phyloP scores from a whole-genome alignment of 2,797 vertebrate species.

The Melanotaenia trifasciata region DNA sequence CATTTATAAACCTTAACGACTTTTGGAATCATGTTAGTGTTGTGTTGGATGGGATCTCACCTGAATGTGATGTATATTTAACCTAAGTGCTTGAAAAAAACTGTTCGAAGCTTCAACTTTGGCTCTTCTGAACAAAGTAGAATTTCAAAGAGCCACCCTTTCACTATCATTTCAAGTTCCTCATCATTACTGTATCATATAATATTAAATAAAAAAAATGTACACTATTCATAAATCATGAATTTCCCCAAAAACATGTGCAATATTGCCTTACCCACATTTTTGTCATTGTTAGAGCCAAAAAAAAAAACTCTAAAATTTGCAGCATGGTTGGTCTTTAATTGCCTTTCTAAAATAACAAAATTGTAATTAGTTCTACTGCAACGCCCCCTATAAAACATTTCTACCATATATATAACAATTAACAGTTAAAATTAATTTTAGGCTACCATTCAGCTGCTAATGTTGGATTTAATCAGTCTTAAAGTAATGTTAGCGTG shows the following conservation, averaged over 20 bases:
- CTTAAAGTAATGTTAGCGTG: background rate
- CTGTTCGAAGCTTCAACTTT: background rate
- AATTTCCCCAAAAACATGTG: background rate
- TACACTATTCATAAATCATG: background rate
- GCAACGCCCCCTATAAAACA: conserved; percentile 9
- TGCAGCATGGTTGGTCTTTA: background rate
- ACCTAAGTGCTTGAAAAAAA: background rate
- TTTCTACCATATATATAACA: conserved; percentile 3
- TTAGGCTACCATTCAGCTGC: background rate
- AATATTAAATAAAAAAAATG: background rate
- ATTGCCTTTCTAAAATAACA: conserved; percentile 15
- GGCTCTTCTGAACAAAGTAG: background rate
- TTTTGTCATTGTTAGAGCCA: background rate
- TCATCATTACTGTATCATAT: background rate
- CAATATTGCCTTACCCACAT: background rate
- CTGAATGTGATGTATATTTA: too few relatives aligned
- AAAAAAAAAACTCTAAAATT: background rate
- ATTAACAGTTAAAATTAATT: conserved; percentile 5
- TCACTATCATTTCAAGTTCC: background rate
- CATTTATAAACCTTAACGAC: background rate
- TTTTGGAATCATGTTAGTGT: background rate
- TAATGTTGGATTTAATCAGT: background rate
- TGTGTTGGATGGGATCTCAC: background rate
- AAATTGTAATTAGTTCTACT: conserved; percentile 19
- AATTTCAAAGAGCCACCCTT: background rate